A percentile compares a stretch with the other conserved stretches of the same genome.
phyloP scores from a whole-genome alignment of 1,140 invertebrate species.

The Maniola jurtina region DNA sequence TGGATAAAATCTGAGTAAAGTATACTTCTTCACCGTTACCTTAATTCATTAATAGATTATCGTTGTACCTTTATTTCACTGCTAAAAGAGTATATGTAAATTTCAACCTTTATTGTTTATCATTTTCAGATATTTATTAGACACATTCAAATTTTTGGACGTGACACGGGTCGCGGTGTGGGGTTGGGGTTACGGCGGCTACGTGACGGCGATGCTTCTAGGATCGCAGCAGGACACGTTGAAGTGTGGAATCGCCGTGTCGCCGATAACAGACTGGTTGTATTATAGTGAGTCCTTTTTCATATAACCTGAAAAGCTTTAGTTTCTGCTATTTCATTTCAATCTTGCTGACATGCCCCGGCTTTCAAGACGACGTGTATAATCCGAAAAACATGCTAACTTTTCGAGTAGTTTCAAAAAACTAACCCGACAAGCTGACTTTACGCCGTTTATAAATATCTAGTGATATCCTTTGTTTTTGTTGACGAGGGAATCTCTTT shows the following conservation, averaged over 20 bases:
- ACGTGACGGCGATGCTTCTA: conserved; percentile 93
- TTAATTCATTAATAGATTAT: not conserved
- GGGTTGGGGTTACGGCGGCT: conserved; percentile 99
- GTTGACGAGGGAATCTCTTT: too few species aligned
- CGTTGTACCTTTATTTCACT: not conserved
- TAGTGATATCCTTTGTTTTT: too few species aligned
- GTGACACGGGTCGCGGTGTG: conserved; percentile 92
- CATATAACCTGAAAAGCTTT: not conserved
- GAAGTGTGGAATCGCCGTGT: conserved; percentile 95
- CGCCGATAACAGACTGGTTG: conserved; percentile 96
- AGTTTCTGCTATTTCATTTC: not conserved
- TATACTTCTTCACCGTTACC: too few species aligned
- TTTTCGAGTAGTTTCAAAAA: too few species aligned
- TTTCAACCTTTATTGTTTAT: not conserved
- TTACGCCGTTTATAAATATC: too few species aligned
- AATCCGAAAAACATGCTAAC: too few species aligned
- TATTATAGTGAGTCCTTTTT: conserved; percentile 90
- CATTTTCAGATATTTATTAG: conserved; percentile 85
- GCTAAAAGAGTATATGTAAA: not conserved
- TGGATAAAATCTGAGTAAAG: too few species aligned
- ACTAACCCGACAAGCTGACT: too few species aligned
- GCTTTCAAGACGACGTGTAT: too few species aligned
- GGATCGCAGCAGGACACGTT: conserved; percentile 91
- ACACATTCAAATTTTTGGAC: conserved; percentile 91
- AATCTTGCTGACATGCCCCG: not conserved